These are phyloP conservation scores for Patella vulgata DNA, from an alignment of 1,140 invertebrate genomes.

Conservation along the genomic window DNA sequence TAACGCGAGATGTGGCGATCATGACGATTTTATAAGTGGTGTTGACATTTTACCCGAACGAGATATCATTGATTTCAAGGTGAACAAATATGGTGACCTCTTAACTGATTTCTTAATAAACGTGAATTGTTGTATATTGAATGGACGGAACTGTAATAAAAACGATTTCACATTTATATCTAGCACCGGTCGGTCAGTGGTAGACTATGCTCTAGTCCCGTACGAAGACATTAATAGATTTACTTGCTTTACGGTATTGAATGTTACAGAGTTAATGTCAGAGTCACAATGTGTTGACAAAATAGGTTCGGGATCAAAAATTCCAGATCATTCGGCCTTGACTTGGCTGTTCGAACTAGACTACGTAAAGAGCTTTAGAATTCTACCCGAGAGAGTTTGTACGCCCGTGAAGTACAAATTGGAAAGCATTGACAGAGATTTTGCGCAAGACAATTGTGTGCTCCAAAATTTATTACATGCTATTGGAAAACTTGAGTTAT, in stretches of 20 bases:
- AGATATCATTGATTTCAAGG: not conserved
- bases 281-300: not conserved
- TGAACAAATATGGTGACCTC: too few relatives aligned
- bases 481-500: too few relatives aligned
- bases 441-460: too few relatives aligned
- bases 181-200: not conserved
- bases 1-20: not conserved
- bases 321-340: too few relatives aligned
- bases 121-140: slow-evolving; percentile 3
- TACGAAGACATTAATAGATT: slow-evolving; percentile 1
- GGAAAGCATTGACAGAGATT: too few relatives aligned
- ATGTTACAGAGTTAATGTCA: not conserved
- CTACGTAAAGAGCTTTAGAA: too few relatives aligned
- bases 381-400: too few relatives aligned
- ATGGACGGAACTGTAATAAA: not conserved
- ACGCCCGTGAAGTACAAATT: too few relatives aligned
- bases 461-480: too few relatives aligned
- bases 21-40: slow-evolving; percentile 4
- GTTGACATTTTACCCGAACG: not conserved
- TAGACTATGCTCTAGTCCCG: not conserved
- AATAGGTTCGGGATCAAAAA: too few relatives aligned
- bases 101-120: slow-evolving; percentile 1
- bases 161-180: slow-evolving; percentile 5
- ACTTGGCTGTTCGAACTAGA: too few relatives aligned
- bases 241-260: not conserved